Conservation (phyloP, 2,113 vertebrate genomes). For the Dromiciops gliroides region DNA sequence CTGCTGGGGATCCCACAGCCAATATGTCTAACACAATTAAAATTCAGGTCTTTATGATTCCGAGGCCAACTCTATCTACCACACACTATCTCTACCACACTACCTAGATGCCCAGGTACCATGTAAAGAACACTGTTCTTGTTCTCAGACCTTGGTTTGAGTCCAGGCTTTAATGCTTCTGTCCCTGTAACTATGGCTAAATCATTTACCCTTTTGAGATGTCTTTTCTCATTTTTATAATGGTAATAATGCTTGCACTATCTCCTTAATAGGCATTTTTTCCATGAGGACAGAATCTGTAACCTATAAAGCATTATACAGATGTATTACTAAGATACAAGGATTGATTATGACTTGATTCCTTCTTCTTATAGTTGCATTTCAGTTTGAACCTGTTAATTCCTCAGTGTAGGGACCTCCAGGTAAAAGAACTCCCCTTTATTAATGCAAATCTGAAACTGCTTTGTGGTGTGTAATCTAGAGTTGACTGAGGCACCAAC, state of each 20-base stretch:
- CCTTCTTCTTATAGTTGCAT: background rate
- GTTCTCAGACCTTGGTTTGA: background rate
- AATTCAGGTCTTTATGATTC: background rate
- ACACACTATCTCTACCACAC: background rate
- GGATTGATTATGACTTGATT: background rate
- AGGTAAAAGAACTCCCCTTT: background rate
- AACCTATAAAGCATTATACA: background rate
- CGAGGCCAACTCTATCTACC: background rate
- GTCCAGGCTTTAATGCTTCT: background rate
- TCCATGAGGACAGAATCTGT: background rate
- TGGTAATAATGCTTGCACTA: background rate
- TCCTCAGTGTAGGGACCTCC: background rate
- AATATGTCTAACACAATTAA: background rate
- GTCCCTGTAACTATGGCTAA: background rate
- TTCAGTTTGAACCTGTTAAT: background rate
- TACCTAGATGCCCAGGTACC: background rate
- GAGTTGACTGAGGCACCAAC: background rate
- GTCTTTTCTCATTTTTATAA: background rate
- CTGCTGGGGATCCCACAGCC: background rate
- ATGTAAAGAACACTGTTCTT: no score
- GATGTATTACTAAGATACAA: background rate
- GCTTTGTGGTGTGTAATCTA: background rate
- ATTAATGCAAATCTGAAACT: background rate
- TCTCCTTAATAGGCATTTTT: background rate
- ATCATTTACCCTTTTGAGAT: background rate